phyloP scores from a whole-genome alignment of 2,797 vertebrate species.

The Enteromius thamalakanensis region DNA sequence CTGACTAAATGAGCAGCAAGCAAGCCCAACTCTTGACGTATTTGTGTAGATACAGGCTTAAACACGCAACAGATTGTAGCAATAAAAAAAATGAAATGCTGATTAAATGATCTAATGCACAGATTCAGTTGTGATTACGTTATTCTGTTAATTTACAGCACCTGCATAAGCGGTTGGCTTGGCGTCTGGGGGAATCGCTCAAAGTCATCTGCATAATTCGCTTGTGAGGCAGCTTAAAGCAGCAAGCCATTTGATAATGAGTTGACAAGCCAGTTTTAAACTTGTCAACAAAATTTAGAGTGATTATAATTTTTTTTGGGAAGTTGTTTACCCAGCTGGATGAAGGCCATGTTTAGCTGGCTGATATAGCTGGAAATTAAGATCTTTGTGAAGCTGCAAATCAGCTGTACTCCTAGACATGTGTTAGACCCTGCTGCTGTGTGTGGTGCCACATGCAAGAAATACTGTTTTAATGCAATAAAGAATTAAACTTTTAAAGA shows the following conservation, averaged over 20 bases:
- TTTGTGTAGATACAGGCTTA: not conserved
- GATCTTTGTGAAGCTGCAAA: constrained; percentile 28
- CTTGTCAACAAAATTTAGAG: constrained; percentile 32
- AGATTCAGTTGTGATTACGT: constrained; percentile 2
- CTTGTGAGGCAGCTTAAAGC: constrained; percentile 36
- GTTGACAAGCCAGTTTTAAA: constrained; percentile 45
- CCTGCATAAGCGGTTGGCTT: constrained; percentile 22
- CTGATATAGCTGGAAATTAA: constrained; percentile 22
- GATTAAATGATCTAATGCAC: constrained; percentile 22
- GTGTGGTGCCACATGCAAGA: not conserved
- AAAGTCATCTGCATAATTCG: constrained; percentile 44
- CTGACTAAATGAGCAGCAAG: not conserved
- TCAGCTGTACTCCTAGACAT: not conserved
- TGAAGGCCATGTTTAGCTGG: constrained; percentile 5
- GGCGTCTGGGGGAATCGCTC: constrained; percentile 2
- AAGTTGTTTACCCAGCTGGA: constrained; percentile 44
- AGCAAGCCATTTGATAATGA: constrained; percentile 39
- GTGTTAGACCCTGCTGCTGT: constrained; percentile 4
- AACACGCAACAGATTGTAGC: not conserved
- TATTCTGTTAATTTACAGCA: constrained; percentile 39
- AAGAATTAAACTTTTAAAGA: not conserved
- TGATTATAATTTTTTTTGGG: not conserved
- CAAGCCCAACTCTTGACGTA: not conserved
- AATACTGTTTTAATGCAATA: not conserved
- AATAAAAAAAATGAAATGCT: not conserved